Conservation (phyloP, 1,140 invertebrate species). For the Aphidius gifuensis region DNA sequence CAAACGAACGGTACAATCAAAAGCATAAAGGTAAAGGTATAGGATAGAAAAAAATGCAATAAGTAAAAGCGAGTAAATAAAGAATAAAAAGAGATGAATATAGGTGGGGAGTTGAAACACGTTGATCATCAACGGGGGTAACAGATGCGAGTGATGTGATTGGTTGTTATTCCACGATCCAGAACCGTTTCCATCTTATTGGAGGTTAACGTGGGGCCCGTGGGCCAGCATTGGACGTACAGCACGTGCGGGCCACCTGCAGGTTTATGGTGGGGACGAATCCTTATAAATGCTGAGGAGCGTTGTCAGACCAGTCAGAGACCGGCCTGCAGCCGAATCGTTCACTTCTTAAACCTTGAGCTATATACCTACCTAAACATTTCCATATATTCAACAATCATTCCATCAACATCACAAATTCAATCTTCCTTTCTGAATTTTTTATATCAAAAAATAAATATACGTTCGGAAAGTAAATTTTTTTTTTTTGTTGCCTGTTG, state of each 20-base stretch:
- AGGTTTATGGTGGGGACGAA: slow-evolving; percentile 30
- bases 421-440: no score
- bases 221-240: slow-evolving; percentile 41
- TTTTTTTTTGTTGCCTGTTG: no score
- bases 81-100: slow-evolving; percentile 12
- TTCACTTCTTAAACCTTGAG: slow-evolving; percentile 9
- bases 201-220: slow-evolving; percentile 45
- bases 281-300: slow-evolving; percentile 42
- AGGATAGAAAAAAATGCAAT: slow-evolving; percentile 18
- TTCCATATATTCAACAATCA: neutral
- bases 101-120: slow-evolving; percentile 10
- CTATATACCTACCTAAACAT: neutral
- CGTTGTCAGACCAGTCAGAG: slow-evolving; percentile 42
- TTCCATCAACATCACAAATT: no score
- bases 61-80: slow-evolving; percentile 25
- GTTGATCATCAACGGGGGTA: slow-evolving; percentile 18
- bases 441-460: no score
- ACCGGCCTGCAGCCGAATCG: slow-evolving; percentile 42
- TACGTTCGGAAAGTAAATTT: neutral
- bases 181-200: slow-evolving; percentile 38
- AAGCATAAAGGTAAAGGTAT: slow-evolving; percentile 15
- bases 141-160: slow-evolving; percentile 40
- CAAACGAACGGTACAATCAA: slow-evolving; percentile 15
- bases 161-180: slow-evolving; percentile 40
- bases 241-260: slow-evolving; percentile 52